Conservation (phyloP, 2,888 invertebrate genomes). For the Spisula subtruncata region DNA sequence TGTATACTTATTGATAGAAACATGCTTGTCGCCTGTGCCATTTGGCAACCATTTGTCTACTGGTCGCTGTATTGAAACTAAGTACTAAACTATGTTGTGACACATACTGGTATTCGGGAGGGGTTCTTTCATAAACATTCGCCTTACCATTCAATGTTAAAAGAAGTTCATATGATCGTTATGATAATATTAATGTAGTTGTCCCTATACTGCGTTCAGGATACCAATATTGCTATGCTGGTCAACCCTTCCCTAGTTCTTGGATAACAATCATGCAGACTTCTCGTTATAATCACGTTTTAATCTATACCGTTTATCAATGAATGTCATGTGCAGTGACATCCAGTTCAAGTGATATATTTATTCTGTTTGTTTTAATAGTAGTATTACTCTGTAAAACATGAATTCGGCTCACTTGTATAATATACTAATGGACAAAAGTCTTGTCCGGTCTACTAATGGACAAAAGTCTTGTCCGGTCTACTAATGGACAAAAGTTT, state of each 20-base stretch:
- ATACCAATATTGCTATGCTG: not conserved
- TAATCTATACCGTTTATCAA: too few relatives aligned
- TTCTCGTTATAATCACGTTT: too few relatives aligned
- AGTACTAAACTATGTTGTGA: not conserved
- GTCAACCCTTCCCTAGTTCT: not conserved
- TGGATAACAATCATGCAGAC: not conserved
- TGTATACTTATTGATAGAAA: not conserved
- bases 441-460: too few relatives aligned
- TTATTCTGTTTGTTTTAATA: too few relatives aligned
- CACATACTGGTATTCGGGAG: not conserved
- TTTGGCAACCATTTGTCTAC: not conserved
- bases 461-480: too few relatives aligned
- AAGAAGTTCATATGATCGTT: not conserved
- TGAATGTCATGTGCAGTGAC: too few relatives aligned
- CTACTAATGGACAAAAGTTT: too few relatives aligned
- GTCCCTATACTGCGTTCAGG: not conserved
- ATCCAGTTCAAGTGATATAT: too few relatives aligned
- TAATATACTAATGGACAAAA: too few relatives aligned
- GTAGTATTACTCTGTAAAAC: too few relatives aligned
- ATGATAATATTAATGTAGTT: not conserved
- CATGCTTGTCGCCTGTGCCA: not conserved
- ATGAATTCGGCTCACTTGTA: too few relatives aligned
- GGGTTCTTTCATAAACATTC: not conserved
- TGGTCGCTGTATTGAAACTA: not conserved
- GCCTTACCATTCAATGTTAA: conserved; percentile 5